Evolutionary conservation across 1,140 invertebrate genomes (phyloP).

Genomic region (Cryptotermes secundus): DNA sequence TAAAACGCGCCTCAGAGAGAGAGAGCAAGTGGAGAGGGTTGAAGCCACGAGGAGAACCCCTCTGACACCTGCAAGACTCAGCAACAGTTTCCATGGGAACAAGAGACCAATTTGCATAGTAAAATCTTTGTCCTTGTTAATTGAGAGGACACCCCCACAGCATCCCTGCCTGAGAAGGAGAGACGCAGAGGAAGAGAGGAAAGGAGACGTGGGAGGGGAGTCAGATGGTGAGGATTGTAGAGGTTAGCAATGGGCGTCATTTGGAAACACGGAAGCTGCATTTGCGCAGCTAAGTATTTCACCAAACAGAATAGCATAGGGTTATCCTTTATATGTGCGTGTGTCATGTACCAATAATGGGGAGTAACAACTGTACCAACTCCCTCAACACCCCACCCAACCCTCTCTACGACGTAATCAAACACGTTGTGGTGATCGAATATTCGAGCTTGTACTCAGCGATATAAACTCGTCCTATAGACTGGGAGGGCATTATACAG

Average conservation of each 20-base stretch:
- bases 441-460: slow-evolving; percentile 2
- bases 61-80: slow-evolving; percentile 23
- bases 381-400: background rate
- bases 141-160: slow-evolving; percentile 15
- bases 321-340: slow-evolving; percentile 7
- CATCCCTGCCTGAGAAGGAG: background rate
- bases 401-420: slow-evolving; percentile 13
- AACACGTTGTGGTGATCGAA: slow-evolving; percentile 8
- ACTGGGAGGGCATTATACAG: slow-evolving; percentile 13
- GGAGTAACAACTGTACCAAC: background rate
- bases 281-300: slow-evolving; percentile 20
- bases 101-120: slow-evolving; percentile 30
- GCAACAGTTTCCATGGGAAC: slow-evolving; percentile 26
- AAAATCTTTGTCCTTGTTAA: slow-evolving; percentile 30
- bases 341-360: background rate
- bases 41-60: background rate
- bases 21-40: background rate
- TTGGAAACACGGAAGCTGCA: slow-evolving; percentile 23
- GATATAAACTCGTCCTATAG: background rate
- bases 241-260: slow-evolving; percentile 1
- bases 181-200: background rate
- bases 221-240: background rate
- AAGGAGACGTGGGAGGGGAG: background rate
- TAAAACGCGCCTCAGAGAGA: background rate
- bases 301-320: slow-evolving; percentile 6